Percentiles rank a stretch among this genome's conserved stretches.
These are phyloP conservation scores for Bucco capensis DNA, from an alignment of 2,113 vertebrate species.

Conservation along the genomic window DNA sequence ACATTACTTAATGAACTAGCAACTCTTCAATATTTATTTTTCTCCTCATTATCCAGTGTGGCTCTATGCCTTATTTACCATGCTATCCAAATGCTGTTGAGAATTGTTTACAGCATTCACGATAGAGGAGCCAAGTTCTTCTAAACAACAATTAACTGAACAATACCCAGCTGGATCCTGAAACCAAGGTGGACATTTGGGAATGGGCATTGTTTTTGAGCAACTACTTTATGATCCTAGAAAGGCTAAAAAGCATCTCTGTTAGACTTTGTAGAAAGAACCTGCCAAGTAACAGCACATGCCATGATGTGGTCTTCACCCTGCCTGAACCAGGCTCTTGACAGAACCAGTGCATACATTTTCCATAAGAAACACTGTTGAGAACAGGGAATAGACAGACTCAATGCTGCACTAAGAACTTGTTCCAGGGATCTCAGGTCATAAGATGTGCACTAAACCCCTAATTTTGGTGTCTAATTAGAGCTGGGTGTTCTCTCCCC, in stretches of 20 bases:
- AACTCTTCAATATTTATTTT: constrained; percentile 28
- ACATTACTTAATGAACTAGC: not conserved
- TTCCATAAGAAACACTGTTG: not conserved
- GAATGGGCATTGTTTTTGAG: not conserved
- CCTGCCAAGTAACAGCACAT: not conserved
- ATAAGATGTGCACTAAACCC: not conserved
- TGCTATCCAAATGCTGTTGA: not conserved
- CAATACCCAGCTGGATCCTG: not conserved
- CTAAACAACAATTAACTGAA: not conserved
- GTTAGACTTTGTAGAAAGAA: not conserved
- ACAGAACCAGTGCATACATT: not conserved
- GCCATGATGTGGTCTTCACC: not conserved
- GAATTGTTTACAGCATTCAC: not conserved
- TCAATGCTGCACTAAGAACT: not conserved
- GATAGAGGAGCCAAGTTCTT: not conserved
- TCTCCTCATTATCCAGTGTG: not conserved
- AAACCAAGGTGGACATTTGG: not conserved
- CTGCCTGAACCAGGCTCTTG: not conserved
- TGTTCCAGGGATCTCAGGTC: not conserved
- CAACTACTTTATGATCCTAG: not conserved
- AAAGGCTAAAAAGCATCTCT: not conserved
- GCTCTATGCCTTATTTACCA: not conserved
- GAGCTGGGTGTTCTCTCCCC: not conserved
- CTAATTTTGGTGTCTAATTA: not conserved
- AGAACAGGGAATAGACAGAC: not conserved